Evolutionary conservation across 2,888 invertebrate species (phyloP), one percentile per base, ranked within the genome.

Genomic region (Candidula unifasciata): DNA sequence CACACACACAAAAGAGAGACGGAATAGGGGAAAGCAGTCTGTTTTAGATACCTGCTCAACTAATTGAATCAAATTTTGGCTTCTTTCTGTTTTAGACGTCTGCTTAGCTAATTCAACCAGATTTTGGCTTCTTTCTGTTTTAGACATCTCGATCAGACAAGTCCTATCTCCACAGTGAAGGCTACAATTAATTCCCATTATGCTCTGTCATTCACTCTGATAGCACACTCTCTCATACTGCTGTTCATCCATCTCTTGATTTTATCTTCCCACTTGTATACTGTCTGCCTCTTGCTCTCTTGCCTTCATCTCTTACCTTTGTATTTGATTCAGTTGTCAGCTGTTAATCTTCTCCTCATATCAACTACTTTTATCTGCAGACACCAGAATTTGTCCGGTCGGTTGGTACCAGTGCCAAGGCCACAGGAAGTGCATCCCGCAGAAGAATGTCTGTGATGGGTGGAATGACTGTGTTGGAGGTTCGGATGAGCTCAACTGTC

Each of bases 391-490:
- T n/a, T 92, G 92, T 79, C 89, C 89, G 8, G 82, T 37, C 0
- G 95, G 96, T 33, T 96, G 96, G 93, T 96, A 96, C 92, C 93
- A 94, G 87, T 97, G 97, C 92, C 35, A 66, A 18, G 73, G 69
- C 30, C 44, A 57, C 52, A 94, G 94, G 30, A 96, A 96, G 83
- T 97, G 97, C 93, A 96, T 87, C 18, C 74, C 74, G 30, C 54
- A 77, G 30, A 57, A 95, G 54, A 97, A 96, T 96, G 95, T 95
- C 77, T 97, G 97, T 94, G 97, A 97, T 93, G 88, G 89, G 0
- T 88, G 89, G 30, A 86, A 87, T 3, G 92, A 92, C 82, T 92
- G 92, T 86, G 84, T 80, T 0, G 89, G 91, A 60, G 90, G 89
- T 1, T 87, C 88, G 6, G 92, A 92, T 71, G 92, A 92, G 68